phyloP scores from a whole-genome alignment of 2,888 invertebrate species.

The Lampropteryx suffumata region DNA sequence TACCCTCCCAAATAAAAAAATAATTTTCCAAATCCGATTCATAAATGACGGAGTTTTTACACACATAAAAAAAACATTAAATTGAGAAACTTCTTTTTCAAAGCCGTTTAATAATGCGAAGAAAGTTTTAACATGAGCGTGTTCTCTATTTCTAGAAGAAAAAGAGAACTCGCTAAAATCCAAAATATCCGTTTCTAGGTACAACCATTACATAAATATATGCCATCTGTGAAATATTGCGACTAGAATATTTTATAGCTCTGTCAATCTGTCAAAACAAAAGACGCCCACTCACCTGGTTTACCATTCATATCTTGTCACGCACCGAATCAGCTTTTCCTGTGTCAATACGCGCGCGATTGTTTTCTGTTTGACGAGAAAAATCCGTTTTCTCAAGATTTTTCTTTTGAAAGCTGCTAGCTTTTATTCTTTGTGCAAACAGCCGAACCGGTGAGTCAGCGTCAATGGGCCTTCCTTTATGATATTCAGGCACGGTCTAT shows the following conservation, averaged over 20 bases:
- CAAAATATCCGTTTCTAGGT: no score
- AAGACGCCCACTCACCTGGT: slow-evolving; percentile 8
- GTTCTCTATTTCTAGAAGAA: no score
- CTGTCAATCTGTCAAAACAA: slow-evolving; percentile 15
- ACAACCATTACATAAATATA: no score
- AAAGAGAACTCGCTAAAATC: no score
- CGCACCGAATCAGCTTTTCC: slow-evolving; percentile 13
- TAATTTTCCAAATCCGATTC: no score
- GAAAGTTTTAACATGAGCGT: no score
- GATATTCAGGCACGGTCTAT: slow-evolving; percentile 1
- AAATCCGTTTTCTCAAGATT: slow-evolving; percentile 17
- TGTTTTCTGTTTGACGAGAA: slow-evolving; percentile 25
- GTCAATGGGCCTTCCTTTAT: slow-evolving; percentile 2
- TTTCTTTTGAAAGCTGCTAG: slow-evolving; percentile 16
- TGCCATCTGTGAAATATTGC: not conserved
- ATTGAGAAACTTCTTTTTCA: no score
- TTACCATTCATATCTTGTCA: slow-evolving; percentile 15
- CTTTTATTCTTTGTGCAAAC: slow-evolving; percentile 23
- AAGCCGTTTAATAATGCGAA: no score
- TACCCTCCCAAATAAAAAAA: no score
- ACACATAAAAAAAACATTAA: no score
- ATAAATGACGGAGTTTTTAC: no score
- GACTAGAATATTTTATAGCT: slow-evolving; percentile 1
- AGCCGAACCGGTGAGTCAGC: slow-evolving; percentile 17
- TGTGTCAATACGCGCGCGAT: slow-evolving; percentile 17